Base-by-base conservation (phyloP, 2,113 vertebrate species). In the Gobio gobio region DNA sequence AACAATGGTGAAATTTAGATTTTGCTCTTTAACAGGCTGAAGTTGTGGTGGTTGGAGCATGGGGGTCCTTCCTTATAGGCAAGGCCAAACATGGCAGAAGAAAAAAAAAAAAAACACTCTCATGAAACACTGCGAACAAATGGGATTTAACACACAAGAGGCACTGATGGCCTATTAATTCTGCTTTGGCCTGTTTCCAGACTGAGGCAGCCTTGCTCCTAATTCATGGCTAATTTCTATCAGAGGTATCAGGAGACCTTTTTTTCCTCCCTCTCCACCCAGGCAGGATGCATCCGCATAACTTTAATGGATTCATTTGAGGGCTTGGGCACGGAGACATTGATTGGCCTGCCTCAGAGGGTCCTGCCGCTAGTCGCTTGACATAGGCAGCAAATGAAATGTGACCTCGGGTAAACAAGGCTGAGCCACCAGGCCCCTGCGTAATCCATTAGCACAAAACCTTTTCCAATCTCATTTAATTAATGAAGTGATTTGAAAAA, bases 221-320 rank as follows among this genome's bases (percentile, higher is more conserved):
- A 97, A 97, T 97, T 97, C 96, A 95, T 93, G 95, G 95, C 95
- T 97, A 97, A 97, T 97, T 97, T 97, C 95, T 97, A 95, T 96
- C 96, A 93, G 92, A 93, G 95, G 95, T 96, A 96, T 95, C 96
- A 94, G 94, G 96, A 96, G 97, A 97, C 94, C 92, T 86, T 93
- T 84, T 93, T 93, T 73, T 40, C 33, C 74, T 40, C 68, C 76
- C 56, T 84, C 58, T 73, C 63, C 75, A 40, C 83, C 29, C 89
- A 88, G 68, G 93, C 94, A 95, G 96, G 96, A 97, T 96, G 95
- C 95, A 95, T 96, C 95, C 94, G 92, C 95, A 89, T 95, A 93
- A 94, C 95, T 95, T 95, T 96, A 97, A 97, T 97, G 95, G 95
- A 96, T 97, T 96, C 93, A 92, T 93, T 33, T 82, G 92, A 93